Base-by-base conservation (phyloP, 1,140 invertebrate genomes). In the Aphis craccivora region DNA sequence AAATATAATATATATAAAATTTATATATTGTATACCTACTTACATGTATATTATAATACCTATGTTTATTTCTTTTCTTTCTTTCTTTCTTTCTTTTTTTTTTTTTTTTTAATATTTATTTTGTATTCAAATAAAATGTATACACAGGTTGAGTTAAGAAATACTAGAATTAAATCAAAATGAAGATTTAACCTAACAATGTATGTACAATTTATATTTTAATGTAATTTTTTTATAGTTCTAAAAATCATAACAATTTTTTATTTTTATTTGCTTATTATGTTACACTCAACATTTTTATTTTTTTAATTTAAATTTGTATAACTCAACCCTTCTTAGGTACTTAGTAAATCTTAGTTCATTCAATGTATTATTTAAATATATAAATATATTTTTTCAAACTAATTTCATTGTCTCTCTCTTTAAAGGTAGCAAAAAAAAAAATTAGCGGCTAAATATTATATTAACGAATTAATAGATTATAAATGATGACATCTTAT, bases 401-500 rank as follows among this genome's bases (percentile, higher is more conserved):
- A 60, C 37, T 90, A 89, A 90, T 90, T 90, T 90, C 37, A 30
- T 40, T 14, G 30, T 89, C 48, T 37, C 35, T 89, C 35, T 89
- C 35, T 55, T 89, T 23, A 89, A 25, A 89, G 51, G 25, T 90
- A 25, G 35, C 35, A 25, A 90, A 90, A 20, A 90, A 90, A 20
- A 35, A 43, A 90, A 90, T 90, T 90, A 90, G 53, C 11, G 9
- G 53, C 43, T 81, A 81, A 76, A 81, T 81, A 48, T 48, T 91
- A 11, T 76, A 30, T 76, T 91, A 91, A 91, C 90, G 90, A 91
- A 91, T 91, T 91, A 91, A 90, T 90, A 90, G 51, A 67, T 67
- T 92, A 35, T 92, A 92, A 92, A 83, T 76, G n/a, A 45, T 76
- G 43, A 86, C 84, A 43, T 23, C 23, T 67, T 90, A 76, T n/a